These are phyloP conservation scores for Peromyscus leucopus DNA, from an alignment of 2,113 vertebrate species.

Conservation along the genomic window DNA sequence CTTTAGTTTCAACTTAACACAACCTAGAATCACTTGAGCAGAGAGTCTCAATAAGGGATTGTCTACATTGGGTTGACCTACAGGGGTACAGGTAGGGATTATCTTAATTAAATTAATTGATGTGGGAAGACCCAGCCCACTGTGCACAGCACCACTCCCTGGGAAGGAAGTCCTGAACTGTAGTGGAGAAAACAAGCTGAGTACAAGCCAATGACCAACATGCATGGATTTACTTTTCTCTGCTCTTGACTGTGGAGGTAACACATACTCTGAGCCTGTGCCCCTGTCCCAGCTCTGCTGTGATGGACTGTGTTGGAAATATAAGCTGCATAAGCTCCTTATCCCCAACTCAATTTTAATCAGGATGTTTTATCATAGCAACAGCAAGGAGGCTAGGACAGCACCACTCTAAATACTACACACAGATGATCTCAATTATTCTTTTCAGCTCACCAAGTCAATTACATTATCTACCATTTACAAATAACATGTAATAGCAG, in stretches of 20 bases:
- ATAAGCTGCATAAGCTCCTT: too few relatives aligned
- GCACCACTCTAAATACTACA: neutral
- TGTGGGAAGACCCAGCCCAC: neutral
- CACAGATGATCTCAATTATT: neutral
- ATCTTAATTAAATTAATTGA: neutral
- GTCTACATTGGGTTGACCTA: neutral
- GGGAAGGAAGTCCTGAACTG: neutral
- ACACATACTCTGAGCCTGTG: neutral
- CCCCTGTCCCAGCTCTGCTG: neutral
- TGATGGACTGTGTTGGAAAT: neutral
- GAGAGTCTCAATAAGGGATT: neutral
- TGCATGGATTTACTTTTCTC: neutral
- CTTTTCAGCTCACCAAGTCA: slow-evolving; percentile 16
- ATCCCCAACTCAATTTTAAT: neutral
- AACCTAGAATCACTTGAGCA: neutral
- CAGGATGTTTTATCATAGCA: neutral
- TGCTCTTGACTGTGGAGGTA: neutral
- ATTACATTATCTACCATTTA: slow-evolving; percentile 37
- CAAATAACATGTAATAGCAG: neutral
- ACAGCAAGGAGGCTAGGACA: neutral
- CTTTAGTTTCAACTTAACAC: neutral
- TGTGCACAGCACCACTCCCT: neutral
- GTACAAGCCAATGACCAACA: neutral
- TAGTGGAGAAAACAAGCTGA: neutral
- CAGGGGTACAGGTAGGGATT: neutral